Conservation (phyloP, 30 jellyfish, hydroid and myxozoan genomes). For the Nemopilema nomurai region DNA sequence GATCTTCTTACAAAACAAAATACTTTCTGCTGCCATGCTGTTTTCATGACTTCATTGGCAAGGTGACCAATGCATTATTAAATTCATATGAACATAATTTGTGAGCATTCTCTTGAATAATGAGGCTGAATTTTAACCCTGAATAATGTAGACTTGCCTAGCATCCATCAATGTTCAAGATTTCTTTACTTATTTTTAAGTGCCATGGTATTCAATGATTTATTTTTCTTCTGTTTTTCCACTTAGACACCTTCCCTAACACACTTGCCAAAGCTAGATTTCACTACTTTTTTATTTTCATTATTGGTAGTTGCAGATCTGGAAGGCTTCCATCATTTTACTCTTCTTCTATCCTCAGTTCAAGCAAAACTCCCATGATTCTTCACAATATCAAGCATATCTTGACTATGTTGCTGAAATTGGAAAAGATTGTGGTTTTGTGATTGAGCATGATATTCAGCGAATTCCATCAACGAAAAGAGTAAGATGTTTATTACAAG, state of each 20-base stretch:
- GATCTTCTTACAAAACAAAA: slow-evolving; percentile 80
- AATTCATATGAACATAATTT: no score
- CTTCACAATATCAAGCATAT: slow-evolving; percentile 84
- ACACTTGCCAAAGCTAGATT: no score
- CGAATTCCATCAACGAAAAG: slow-evolving; percentile 96
- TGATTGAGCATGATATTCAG: slow-evolving; percentile 76
- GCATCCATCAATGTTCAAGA: no score
- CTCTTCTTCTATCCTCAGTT: slow-evolving; percentile 55
- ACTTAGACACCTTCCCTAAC: no score
- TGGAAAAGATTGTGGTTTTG: slow-evolving; percentile 85
- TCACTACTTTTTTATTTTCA: not conserved
- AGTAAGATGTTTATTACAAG: slow-evolving; percentile 43
- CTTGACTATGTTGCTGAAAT: slow-evolving; percentile 63
- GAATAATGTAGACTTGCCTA: no score
- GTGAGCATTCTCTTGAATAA: not conserved
- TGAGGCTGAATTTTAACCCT: not conserved
- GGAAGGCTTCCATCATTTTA: not conserved
- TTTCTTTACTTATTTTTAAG: no score
- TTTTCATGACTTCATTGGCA: slow-evolving; percentile 83
- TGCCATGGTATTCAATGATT: no score
- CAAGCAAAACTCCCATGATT: slow-evolving; percentile 59
- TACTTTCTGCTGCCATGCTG: slow-evolving; percentile 96
- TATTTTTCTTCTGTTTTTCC: no score
- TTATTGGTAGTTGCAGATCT: not conserved
- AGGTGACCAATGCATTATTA: slow-evolving; percentile 42